These are phyloP conservation scores for Diadromus collaris DNA, from an alignment of 2,888 invertebrate genomes.

Conservation along the genomic window DNA sequence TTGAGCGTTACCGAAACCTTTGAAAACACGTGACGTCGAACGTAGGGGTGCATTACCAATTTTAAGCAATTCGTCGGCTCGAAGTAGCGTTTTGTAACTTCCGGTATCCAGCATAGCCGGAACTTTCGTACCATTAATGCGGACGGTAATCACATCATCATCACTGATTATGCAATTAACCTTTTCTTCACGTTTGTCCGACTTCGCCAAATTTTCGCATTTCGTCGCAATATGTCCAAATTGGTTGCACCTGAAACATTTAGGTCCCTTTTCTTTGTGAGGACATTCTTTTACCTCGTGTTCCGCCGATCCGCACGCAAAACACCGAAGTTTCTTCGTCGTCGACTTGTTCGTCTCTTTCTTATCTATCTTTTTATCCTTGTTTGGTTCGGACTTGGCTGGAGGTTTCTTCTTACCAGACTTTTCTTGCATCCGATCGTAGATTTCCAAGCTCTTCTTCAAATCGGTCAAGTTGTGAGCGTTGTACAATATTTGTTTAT, in stretches of 20 bases:
- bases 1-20: slow-evolving; percentile 45
- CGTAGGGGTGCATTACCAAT: slow-evolving; percentile 44
- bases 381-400: slow-evolving; percentile 1
- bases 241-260: slow-evolving; percentile 48
- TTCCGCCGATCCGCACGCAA: slow-evolving; percentile 37
- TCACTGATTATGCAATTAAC: neutral
- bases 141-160: slow-evolving; percentile 19
- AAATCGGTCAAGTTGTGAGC: slow-evolving; percentile 40
- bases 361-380: slow-evolving; percentile 22
- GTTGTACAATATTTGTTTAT: slow-evolving; percentile 52
- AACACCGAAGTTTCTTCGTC: slow-evolving; percentile 39
- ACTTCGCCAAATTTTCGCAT: slow-evolving; percentile 8
- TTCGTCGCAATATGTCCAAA: slow-evolving; percentile 29
- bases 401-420: slow-evolving; percentile 15
- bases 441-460: slow-evolving; percentile 32
- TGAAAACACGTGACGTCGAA: slow-evolving; percentile 18
- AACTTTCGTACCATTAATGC: slow-evolving; percentile 24
- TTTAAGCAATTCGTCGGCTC: slow-evolving; percentile 43
- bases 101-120: slow-evolving; percentile 56
- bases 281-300: slow-evolving; percentile 48
- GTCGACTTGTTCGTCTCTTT: slow-evolving; percentile 12
- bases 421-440: slow-evolving; percentile 31
- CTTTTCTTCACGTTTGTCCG: slow-evolving; percentile 12
- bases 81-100: slow-evolving; percentile 40
- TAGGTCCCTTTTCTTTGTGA: slow-evolving; percentile 48